Evolutionary conservation across 2,113 vertebrate species (phyloP).

Genomic region (Puma concolor): DNA sequence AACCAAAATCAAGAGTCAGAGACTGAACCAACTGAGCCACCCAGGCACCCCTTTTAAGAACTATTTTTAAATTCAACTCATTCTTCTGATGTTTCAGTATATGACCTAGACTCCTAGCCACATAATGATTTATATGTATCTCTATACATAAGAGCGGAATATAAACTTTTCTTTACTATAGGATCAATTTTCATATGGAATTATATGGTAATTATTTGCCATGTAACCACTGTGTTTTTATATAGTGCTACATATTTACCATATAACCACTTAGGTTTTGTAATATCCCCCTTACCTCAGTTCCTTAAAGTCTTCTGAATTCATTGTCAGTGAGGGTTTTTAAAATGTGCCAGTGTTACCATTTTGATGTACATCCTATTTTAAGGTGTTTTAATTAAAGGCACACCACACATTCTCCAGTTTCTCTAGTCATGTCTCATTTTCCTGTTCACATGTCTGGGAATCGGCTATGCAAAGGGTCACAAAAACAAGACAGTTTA

Average conservation of each 20-base stretch:
- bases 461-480: slow-evolving; percentile 56
- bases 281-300: background rate
- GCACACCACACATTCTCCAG: background rate
- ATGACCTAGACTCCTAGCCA: background rate
- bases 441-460: slow-evolving; percentile 37
- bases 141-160: background rate
- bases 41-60: background rate
- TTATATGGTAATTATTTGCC: background rate
- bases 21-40: too few species aligned
- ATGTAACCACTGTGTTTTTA: background rate
- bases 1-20: too few species aligned
- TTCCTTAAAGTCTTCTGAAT: slow-evolving; percentile 19
- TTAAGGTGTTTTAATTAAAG: slow-evolving; percentile 67
- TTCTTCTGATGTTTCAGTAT: background rate
- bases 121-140: background rate
- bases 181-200: background rate
- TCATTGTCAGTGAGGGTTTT: background rate
- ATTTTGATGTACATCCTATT: background rate
- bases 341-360: background rate
- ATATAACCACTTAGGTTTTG: background rate
- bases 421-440: background rate
- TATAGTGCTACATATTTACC: background rate
- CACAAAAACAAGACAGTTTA: background rate
- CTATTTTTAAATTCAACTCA: background rate
- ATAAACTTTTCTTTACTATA: background rate